These are phyloP conservation scores for Apteryx mantelli DNA, from an alignment of 2,113 vertebrate species.

Conservation along the genomic window DNA sequence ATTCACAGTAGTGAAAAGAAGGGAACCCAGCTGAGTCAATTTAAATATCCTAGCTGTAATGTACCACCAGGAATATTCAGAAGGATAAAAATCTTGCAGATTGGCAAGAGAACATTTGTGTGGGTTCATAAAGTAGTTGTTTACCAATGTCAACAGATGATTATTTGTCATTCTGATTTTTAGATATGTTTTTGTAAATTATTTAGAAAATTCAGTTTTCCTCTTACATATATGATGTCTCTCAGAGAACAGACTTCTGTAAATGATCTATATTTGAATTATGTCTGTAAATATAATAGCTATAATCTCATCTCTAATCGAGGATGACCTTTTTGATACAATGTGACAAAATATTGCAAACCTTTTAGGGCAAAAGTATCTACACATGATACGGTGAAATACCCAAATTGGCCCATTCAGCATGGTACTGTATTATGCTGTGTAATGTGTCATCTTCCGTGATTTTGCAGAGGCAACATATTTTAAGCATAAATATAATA, in stretches of 20 bases:
- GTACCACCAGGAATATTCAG: background rate
- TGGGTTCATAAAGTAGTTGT: background rate
- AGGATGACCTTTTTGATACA: background rate
- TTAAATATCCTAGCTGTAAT: background rate
- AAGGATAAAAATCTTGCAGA: background rate
- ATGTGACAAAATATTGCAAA: background rate
- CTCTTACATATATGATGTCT: background rate
- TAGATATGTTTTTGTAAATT: background rate
- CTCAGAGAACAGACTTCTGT: background rate
- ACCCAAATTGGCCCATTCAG: background rate
- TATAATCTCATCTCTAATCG: background rate
- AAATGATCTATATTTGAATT: background rate
- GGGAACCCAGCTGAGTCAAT: background rate
- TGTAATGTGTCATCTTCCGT: background rate
- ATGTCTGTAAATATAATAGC: background rate
- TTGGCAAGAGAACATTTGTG: background rate
- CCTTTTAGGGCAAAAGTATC: background rate
- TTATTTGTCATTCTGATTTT: background rate
- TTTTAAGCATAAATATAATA: background rate
- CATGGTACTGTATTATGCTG: background rate
- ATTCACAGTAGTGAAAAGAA: background rate
- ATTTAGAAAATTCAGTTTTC: background rate
- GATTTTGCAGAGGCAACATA: background rate
- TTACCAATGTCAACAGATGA: background rate
- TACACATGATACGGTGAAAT: background rate